phyloP scores from a whole-genome alignment of 2,797 vertebrate species.

The Podarcis siculus region DNA sequence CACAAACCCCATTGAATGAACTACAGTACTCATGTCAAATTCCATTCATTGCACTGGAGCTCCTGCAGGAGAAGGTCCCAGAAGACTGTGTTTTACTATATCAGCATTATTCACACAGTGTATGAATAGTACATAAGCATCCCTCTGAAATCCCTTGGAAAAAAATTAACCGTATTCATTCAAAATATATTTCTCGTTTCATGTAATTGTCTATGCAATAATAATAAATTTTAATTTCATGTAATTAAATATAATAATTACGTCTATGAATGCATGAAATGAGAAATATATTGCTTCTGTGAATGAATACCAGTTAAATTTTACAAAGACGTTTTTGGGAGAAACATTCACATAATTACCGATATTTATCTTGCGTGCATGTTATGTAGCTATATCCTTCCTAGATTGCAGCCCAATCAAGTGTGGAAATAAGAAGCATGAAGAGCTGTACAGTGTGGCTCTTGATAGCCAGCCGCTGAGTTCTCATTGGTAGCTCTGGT shows the following conservation, averaged over 20 bases:
- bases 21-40: background rate
- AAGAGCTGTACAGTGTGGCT: background rate
- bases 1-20: background rate
- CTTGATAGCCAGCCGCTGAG: background rate
- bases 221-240: conserved; percentile 32
- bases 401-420: background rate
- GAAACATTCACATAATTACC: conserved; percentile 14
- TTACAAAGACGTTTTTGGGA: conserved; percentile 15
- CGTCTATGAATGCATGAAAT: conserved; percentile 26
- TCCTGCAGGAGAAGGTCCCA: background rate
- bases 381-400: background rate
- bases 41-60: background rate
- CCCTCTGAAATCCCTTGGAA: background rate
- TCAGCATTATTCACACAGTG: background rate
- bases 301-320: conserved; percentile 32
- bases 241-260: conserved; percentile 37
- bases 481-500: background rate
- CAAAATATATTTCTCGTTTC: conserved; percentile 10
- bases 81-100: background rate
- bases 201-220: conserved; percentile 18
- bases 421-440: background rate
- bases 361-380: background rate
- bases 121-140: background rate
- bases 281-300: conserved; percentile 26
- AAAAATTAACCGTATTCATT: background rate